Base-by-base conservation (phyloP, 2,113 vertebrate species). In the Herpetotheres cachinnans region DNA sequence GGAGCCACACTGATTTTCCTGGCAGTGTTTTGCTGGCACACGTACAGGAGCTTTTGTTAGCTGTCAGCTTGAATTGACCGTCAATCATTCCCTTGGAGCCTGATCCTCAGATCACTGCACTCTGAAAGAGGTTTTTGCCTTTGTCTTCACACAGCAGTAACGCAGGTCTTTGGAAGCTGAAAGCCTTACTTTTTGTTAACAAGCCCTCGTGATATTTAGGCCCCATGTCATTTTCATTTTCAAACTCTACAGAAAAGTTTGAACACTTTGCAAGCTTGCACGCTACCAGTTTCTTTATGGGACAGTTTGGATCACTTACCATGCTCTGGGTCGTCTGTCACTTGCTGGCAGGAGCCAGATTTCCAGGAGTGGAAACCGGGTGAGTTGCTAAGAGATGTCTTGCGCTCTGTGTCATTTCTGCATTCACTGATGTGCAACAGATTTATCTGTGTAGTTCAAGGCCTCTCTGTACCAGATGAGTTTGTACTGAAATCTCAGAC, bases 41-140 rank as follows among this genome's bases (percentile, higher is more conserved):
- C 27, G 49, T 86, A 55, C 81, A 69, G 82, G 52, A 89, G 74
- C 56, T 96, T 92, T 92, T 87, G 86, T 78, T 86, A 82, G 83
- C 83, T 89, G 77, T 89, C 91, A 84, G 44, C 56, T 80, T 89
- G 66, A 71, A 52, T 26, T 55, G 65, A 88, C 76, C 2, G 3
- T 76, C 92, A 94, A 0, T 92, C 86, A 86, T 85, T 95, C 49
- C 73, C 25, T 67, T 63, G 73, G 77, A 92, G 54, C 65, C 82
- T 79, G 89, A 76, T 91, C 63, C 73, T 89, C 49, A 67, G 69
- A 55, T 72, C 71, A 26, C 71, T 77, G 46, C 49, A 12, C 58
- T 65, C 44, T 26, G 34, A 49, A 17, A 44, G 40, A 88, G 27
- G 19, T 3, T 89, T 93, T 79, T 74, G 46, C 63, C 55, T 93